These are phyloP conservation scores for Drosophila kohkoa DNA, from an alignment of 1,140 invertebrate species.

Conservation along the genomic window DNA sequence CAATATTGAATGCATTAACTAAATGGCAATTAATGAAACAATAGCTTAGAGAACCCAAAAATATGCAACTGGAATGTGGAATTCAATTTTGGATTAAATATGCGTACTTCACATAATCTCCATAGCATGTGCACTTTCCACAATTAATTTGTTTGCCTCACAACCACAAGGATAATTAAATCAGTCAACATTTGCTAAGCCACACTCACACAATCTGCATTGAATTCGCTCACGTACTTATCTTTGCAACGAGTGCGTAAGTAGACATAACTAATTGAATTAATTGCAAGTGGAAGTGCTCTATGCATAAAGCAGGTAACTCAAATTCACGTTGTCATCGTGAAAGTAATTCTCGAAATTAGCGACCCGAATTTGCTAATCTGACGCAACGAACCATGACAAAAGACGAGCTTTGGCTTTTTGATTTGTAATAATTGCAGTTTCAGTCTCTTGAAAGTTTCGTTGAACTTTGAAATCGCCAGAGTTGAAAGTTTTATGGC, in stretches of 20 bases:
- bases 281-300: neutral
- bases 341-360: constrained; percentile 1
- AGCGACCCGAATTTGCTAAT: neutral
- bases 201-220: neutral
- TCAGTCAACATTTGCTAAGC: neutral
- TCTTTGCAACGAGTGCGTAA: neutral
- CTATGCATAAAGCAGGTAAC: neutral
- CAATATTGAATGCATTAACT: no score
- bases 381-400: neutral
- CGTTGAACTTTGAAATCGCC: constrained; percentile 21
- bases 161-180: neutral
- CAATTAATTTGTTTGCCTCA: constrained; percentile 1
- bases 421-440: constrained; percentile 30
- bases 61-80: neutral
- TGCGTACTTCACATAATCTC: neutral
- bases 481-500: no score
- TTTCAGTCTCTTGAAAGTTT: constrained; percentile 20
- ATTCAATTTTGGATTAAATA: neutral
- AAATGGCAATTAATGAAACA: neutral
- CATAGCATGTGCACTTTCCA: neutral
- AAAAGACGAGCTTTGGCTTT: constrained; percentile 9
- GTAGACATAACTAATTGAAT: constrained; percentile 1
- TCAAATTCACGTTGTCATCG: neutral
- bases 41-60: neutral
- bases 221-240: neutral